These are phyloP conservation scores for Bellardia bayeri DNA, from an alignment of 2,888 invertebrate genomes.

Conservation along the genomic window DNA sequence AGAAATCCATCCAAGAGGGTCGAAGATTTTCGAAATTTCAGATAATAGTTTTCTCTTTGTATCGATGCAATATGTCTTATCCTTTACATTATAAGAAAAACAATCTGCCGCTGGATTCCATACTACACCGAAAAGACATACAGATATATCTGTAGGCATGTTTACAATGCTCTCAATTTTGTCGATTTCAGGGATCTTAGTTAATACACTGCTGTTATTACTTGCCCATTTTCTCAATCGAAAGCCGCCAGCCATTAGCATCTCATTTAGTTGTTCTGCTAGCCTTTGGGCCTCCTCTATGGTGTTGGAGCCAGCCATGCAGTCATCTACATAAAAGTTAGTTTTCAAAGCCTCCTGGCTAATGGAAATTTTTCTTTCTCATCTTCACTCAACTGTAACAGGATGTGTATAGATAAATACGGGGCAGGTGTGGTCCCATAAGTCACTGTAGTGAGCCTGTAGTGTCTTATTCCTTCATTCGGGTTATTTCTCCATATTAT, in stretches of 20 bases:
- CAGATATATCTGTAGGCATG: slow-evolving; percentile 24
- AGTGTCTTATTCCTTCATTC: slow-evolving; percentile 7
- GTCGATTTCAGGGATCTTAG: slow-evolving; percentile 6
- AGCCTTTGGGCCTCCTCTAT: slow-evolving; percentile 1
- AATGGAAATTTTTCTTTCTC: slow-evolving; percentile 20
- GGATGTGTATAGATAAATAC: slow-evolving; percentile 12
- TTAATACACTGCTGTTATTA: slow-evolving; percentile 13
- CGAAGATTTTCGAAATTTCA: slow-evolving; percentile 57
- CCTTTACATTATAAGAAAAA: slow-evolving; percentile 38
- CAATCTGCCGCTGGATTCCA: slow-evolving; percentile 24
- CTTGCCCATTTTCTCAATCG: slow-evolving; percentile 40
- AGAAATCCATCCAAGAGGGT: slow-evolving; percentile 41
- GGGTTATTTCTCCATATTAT: slow-evolving; percentile 28
- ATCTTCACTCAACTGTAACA: slow-evolving; percentile 38
- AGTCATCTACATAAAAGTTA: slow-evolving; percentile 49
- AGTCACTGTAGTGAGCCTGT: slow-evolving; percentile 46
- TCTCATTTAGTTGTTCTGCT: slow-evolving; percentile 25
- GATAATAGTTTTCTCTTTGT: slow-evolving; percentile 52
- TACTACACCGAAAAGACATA: slow-evolving; percentile 15
- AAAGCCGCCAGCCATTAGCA: slow-evolving; percentile 51
- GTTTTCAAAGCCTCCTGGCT: slow-evolving; percentile 12
- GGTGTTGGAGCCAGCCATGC: slow-evolving; percentile 51
- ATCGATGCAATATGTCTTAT: neutral
- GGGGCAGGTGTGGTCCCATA: slow-evolving; percentile 21
- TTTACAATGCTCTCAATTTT: slow-evolving; percentile 42